Evolutionary conservation across 2,888 invertebrate genomes (phyloP).

Genomic region (Neelides folsomi): DNA sequence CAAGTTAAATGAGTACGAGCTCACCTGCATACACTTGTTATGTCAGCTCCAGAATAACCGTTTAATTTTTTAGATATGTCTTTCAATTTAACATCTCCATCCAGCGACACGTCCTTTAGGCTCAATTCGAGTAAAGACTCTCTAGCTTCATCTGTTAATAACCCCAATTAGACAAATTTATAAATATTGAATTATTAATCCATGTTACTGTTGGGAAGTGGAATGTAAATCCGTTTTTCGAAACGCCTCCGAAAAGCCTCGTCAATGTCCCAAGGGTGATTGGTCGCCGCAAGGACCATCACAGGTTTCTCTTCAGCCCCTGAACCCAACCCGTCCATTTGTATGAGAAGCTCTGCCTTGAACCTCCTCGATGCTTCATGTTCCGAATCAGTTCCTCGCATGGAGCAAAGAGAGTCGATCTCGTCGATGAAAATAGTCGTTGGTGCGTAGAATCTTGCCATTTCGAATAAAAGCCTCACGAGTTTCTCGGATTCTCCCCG

Average conservation of each 20-base stretch:
- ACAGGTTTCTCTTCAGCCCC: slow-evolving; percentile 46
- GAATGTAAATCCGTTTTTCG: slow-evolving; percentile 78
- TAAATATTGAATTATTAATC: neutral
- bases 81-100: slow-evolving; percentile 40
- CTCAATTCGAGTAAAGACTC: slow-evolving; percentile 42
- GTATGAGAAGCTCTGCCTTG: slow-evolving; percentile 74
- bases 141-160: slow-evolving; percentile 38
- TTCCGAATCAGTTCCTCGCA: slow-evolving; percentile 68
- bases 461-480: slow-evolving; percentile 70
- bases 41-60: slow-evolving; percentile 49
- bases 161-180: neutral
- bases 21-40: slow-evolving; percentile 48
- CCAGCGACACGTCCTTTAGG: slow-evolving; percentile 38
- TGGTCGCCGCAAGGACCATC: slow-evolving; percentile 80
- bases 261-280: slow-evolving; percentile 84
- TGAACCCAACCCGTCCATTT: slow-evolving; percentile 66
- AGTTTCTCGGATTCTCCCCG: slow-evolving; percentile 84
- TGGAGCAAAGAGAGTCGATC: slow-evolving; percentile 72
- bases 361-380: slow-evolving; percentile 73
- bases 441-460: slow-evolving; percentile 78
- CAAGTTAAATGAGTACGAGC: too few species aligned
- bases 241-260: slow-evolving; percentile 72
- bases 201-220: slow-evolving; percentile 50
- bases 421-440: slow-evolving; percentile 84
- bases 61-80: slow-evolving; percentile 40